A percentile compares a stretch with the other conserved stretches of the same genome.
These are phyloP conservation scores for Saccostrea glomerata DNA, from an alignment of 1,140 invertebrate species.

Conservation along the genomic window DNA sequence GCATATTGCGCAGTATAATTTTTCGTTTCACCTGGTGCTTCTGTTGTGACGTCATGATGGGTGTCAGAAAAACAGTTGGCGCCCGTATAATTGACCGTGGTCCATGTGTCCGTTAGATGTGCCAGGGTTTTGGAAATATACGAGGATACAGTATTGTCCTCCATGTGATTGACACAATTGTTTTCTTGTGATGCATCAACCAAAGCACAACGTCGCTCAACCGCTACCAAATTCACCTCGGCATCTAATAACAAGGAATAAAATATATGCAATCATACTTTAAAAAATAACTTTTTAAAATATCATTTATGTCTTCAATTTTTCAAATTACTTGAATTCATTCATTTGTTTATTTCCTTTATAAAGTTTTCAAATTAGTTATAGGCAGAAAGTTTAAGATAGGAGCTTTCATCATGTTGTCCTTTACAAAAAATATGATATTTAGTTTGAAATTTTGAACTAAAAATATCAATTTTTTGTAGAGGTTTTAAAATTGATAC, in stretches of 20 bases:
- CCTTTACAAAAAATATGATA: too few species aligned
- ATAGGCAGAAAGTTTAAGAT: too few species aligned
- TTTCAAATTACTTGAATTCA: too few species aligned
- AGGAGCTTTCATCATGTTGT: too few species aligned
- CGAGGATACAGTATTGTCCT: not conserved
- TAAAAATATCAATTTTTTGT: too few species aligned
- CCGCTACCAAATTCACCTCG: not conserved
- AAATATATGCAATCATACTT: too few species aligned
- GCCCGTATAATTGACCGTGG: not conserved
- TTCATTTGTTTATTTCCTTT: too few species aligned
- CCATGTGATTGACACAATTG: not conserved
- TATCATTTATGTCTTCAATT: too few species aligned
- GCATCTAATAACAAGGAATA: not conserved
- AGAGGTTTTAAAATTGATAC: too few species aligned
- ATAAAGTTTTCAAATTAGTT: too few species aligned
- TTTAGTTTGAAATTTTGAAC: too few species aligned
- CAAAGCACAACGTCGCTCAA: not conserved
- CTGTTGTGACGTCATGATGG: conserved; percentile 20
- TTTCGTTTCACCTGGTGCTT: not conserved
- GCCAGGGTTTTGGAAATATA: conserved; percentile 8
- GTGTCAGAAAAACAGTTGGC: conserved; percentile 2
- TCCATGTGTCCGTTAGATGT: not conserved
- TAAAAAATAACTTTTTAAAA: too few species aligned
- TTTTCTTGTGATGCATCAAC: not conserved
- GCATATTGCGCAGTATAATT: not conserved